Conservation (phyloP, 2,888 invertebrate species). For the Andricus curvator region DNA sequence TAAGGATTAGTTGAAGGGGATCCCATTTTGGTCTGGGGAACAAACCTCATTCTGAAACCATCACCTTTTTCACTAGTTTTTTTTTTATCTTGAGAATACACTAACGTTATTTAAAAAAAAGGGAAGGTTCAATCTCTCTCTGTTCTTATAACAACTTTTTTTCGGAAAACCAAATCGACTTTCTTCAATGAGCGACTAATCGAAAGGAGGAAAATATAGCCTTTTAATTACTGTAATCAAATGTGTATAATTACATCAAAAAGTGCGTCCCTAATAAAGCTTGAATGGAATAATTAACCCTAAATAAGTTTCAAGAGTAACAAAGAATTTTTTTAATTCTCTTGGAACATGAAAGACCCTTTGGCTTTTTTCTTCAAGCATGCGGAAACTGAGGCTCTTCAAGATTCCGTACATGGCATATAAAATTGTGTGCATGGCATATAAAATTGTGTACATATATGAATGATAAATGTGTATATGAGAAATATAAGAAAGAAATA, state of each 20-base stretch:
- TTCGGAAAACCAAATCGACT: no score
- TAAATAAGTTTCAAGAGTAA: conserved; percentile 2
- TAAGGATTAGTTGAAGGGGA: background rate
- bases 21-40: background rate
- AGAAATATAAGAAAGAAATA: background rate
- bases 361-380: background rate
- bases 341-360: background rate
- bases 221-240: no score
- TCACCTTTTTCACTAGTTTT: background rate
- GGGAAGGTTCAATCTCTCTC: no score
- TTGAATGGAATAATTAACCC: background rate
- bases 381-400: background rate
- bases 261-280: background rate
- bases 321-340: background rate
- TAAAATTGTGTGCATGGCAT: background rate
- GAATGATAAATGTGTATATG: background rate
- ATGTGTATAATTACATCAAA: no score
- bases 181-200: no score
- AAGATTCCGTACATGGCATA: background rate
- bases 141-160: no score
- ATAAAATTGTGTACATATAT: background rate
- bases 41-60: background rate
- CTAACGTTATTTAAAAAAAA: no score
- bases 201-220: no score
- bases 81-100: no score